phyloP scores from a whole-genome alignment of 2,888 invertebrate genomes.

The Chalcis sispes region DNA sequence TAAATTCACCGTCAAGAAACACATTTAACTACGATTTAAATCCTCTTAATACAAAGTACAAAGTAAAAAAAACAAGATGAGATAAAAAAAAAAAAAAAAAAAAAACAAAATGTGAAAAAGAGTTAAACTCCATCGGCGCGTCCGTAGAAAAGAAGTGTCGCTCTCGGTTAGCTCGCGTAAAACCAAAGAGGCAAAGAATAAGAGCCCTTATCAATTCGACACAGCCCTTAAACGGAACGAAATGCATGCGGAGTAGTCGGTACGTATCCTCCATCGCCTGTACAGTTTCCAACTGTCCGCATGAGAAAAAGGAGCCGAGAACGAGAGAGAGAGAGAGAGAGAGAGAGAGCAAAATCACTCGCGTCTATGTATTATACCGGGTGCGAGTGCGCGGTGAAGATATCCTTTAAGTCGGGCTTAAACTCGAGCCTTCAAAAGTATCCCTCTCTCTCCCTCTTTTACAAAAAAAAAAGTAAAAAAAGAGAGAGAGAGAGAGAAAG shows the following conservation, averaged over 20 bases:
- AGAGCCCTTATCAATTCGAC: slow-evolving; percentile 53
- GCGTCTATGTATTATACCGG: slow-evolving; percentile 52
- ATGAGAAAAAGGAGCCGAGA: not conserved
- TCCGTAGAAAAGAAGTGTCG: not conserved
- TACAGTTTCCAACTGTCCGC: slow-evolving; percentile 21
- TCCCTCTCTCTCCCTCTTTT: not conserved
- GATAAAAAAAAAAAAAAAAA: no score
- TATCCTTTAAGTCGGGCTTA: slow-evolving; percentile 75
- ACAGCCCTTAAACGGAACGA: slow-evolving; percentile 56
- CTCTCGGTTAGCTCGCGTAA: no score
- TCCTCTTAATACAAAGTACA: no score
- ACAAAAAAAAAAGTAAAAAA: no score
- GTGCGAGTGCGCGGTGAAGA: slow-evolving; percentile 68
- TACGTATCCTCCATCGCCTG: not conserved
- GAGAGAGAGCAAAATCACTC: slow-evolving; percentile 12
- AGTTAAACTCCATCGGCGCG: not conserved
- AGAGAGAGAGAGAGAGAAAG: no score
- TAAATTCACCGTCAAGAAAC: no score
- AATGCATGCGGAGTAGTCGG: slow-evolving; percentile 22
- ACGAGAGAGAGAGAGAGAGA: slow-evolving; percentile 5
- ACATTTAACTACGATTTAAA: no score
- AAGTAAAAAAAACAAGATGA: no score
- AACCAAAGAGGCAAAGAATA: not conserved
- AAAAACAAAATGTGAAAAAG: not conserved
- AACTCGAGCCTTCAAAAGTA: slow-evolving; percentile 61